Evolutionary conservation across 2,113 vertebrate genomes (phyloP).

Genomic region (Vicugna pacos): DNA sequence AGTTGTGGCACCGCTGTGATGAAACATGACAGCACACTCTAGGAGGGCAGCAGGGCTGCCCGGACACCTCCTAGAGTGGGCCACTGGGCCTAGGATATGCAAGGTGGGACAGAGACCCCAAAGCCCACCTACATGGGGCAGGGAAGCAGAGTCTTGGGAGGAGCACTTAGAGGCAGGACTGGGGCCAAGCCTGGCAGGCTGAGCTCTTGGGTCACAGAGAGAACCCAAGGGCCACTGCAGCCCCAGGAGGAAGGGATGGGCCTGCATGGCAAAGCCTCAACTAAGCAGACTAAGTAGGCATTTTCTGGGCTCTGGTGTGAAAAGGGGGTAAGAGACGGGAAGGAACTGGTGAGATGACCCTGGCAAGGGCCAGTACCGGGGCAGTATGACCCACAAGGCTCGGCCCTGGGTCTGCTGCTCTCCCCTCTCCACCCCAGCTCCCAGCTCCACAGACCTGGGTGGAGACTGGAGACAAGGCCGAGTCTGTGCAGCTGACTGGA

Average conservation of each 20-base stretch:
- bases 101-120: background rate
- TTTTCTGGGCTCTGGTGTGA: background rate
- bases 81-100: background rate
- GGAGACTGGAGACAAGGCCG: background rate
- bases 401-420: background rate
- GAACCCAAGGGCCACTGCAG: background rate
- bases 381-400: rapidly evolving
- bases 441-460: background rate
- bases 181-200: background rate
- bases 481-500: background rate
- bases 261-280: background rate
- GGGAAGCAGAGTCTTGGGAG: no score
- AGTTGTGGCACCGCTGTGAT: background rate
- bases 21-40: background rate
- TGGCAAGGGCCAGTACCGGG: background rate
- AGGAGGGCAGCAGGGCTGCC: rapidly evolving
- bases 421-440: rapidly evolving
- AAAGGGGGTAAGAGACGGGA: background rate
- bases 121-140: background rate
- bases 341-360: rapidly evolving
- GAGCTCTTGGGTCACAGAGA: background rate
- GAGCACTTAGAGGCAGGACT: rapidly evolving
- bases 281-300: no score
- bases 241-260: background rate
- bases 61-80: rapidly evolving